A percentile compares a stretch with the other conserved stretches of the same genome.
These are phyloP conservation scores for Dynastes hyllus DNA, from an alignment of 2,888 invertebrate genomes.

Conservation along the genomic window DNA sequence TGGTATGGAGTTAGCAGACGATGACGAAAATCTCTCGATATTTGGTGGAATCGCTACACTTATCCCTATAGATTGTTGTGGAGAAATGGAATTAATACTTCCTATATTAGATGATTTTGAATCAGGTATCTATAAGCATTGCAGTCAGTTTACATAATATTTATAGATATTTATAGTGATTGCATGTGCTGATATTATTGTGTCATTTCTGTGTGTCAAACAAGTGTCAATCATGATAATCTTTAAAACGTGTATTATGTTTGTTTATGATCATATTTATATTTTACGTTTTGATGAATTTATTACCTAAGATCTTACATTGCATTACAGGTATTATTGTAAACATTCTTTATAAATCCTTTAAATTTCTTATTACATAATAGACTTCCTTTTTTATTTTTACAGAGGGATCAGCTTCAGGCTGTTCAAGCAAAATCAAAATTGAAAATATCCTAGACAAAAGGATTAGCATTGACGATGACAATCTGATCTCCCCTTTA, in stretches of 20 bases:
- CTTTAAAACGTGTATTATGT: no score
- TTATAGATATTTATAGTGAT: conserved; percentile 34
- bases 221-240: no score
- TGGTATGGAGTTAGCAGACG: conserved; percentile 41
- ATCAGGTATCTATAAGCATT: conserved; percentile 15
- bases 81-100: conserved; percentile 36
- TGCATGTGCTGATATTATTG: conserved; percentile 20
- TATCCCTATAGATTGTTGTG: conserved; percentile 30
- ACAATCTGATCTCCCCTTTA: conserved; percentile 55
- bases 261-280: no score
- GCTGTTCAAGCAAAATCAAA: conserved; percentile 10
- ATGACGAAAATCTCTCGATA: conserved; percentile 28
- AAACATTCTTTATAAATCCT: background rate
- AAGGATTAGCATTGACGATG: conserved; percentile 58
- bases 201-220: conserved; percentile 10
- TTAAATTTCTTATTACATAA: no score
- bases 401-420: background rate
- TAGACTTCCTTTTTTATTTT: background rate
- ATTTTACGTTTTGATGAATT: no score
- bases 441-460: conserved; percentile 52
- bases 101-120: conserved; percentile 27
- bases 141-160: conserved; percentile 26
- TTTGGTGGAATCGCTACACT: conserved; percentile 10
- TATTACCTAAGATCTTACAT: no score
- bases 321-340: background rate